Evolutionary conservation across 2,113 vertebrate species (phyloP).

Genomic region (Falco punctatus): DNA sequence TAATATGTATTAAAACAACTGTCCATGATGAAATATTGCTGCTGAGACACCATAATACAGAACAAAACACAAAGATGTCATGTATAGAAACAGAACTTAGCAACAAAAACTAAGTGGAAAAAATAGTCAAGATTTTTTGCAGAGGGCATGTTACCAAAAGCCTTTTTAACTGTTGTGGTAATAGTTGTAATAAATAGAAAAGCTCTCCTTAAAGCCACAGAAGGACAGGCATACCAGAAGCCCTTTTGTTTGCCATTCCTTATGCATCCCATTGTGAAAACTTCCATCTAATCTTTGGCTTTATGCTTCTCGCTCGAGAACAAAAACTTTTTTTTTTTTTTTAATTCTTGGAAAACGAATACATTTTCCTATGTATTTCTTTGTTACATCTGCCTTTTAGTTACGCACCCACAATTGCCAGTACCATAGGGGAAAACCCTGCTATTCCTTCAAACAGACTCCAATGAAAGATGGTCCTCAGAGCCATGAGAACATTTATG

Average conservation of each 20-base stretch:
- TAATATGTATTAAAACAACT: not conserved
- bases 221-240: not conserved
- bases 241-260: not conserved
- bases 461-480: slow-evolving; percentile 13
- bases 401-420: not conserved
- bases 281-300: not conserved
- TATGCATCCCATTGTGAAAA: not conserved
- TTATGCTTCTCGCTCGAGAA: not conserved
- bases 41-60: not conserved
- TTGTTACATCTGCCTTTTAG: not conserved
- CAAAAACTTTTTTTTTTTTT: not conserved
- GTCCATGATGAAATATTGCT: not conserved
- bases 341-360: not conserved
- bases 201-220: not conserved
- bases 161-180: not conserved
- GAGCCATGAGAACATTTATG: slow-evolving; percentile 51
- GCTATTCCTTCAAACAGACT: not conserved
- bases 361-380: not conserved
- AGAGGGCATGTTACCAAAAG: not conserved
- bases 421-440: not conserved
- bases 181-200: slow-evolving; percentile 21
- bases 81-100: not conserved
- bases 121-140: not conserved
- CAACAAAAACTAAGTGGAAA: slow-evolving; percentile 14
- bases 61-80: not conserved